Evolutionary conservation across 1,140 invertebrate species (phyloP).

Genomic region (Colletes gigas): DNA sequence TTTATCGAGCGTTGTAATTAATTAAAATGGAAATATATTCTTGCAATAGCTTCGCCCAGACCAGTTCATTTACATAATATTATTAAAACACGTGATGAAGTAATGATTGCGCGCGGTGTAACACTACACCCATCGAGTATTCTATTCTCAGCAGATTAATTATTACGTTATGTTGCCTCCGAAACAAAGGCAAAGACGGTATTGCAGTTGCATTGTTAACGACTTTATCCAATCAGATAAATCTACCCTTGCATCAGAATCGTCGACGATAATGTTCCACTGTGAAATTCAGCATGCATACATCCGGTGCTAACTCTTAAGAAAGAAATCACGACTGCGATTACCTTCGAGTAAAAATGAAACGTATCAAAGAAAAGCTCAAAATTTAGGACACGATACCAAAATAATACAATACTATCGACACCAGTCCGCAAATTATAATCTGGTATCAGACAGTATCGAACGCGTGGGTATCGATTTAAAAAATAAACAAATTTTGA

Average conservation of each 20-base stretch:
- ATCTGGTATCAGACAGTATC: too few relatives aligned
- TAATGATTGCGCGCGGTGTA: not conserved
- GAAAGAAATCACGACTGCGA: not conserved
- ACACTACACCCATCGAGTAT: not conserved
- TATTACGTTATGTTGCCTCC: not conserved
- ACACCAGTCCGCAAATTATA: too few relatives aligned
- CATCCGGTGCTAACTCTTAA: conserved; percentile 7
- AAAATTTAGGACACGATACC: too few relatives aligned
- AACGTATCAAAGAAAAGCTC: too few relatives aligned
- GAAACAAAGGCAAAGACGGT: conserved; percentile 7
- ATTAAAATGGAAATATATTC: not conserved
- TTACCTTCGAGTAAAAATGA: not conserved
- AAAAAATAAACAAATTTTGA: too few relatives aligned
- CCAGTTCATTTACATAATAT: too few relatives aligned
- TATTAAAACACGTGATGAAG: not conserved
- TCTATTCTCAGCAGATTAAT: conserved; percentile 2
- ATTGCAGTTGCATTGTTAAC: conserved; percentile 28
- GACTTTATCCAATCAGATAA: conserved; percentile 28
- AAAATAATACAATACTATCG: too few relatives aligned
- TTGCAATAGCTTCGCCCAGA: not conserved
- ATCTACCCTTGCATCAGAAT: conserved; percentile 17
- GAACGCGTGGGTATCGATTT: too few relatives aligned
- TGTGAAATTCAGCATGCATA: conserved; percentile 27
- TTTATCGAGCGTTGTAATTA: not conserved
- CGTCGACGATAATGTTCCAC: conserved; percentile 21